A percentile compares a stretch with the other conserved stretches of the same genome.
Conservation (phyloP, 2,888 invertebrate species). For the Tyria jacobaeae region DNA sequence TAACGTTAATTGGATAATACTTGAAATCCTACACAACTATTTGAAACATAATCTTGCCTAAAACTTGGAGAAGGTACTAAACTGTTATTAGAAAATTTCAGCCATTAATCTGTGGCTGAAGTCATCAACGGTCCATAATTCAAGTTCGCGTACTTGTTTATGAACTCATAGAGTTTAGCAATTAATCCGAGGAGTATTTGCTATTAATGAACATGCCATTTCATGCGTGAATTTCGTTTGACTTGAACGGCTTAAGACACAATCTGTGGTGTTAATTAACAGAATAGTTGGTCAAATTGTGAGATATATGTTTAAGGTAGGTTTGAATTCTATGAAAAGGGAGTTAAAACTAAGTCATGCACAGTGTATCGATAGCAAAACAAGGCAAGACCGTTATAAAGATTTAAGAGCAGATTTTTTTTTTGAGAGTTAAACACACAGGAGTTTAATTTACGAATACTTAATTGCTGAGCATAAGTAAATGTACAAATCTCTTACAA, state of each 20-base stretch:
- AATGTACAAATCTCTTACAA: too few relatives aligned
- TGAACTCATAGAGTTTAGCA: conserved; percentile 1
- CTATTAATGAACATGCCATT: conserved; percentile 4
- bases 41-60: too few relatives aligned
- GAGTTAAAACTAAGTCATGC: background rate
- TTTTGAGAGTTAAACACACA: too few relatives aligned
- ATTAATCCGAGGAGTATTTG: conserved; percentile 4
- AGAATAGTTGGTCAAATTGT: background rate
- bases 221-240: background rate
- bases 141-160: background rate
- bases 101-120: background rate
- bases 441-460: too few relatives aligned
- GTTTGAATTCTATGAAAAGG: background rate
- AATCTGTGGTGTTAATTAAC: background rate
- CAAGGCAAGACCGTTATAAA: too few relatives aligned
- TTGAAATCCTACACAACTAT: too few relatives aligned
- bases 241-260: conserved; percentile 1
- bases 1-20: too few relatives aligned
- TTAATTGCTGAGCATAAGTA: too few relatives aligned
- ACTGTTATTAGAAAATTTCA: background rate
- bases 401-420: too few relatives aligned
- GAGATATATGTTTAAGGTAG: background rate
- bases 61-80: background rate
- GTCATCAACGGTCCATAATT: background rate
- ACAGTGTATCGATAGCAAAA: background rate